phyloP scores from a whole-genome alignment of 1,140 invertebrate species.

The Drosophila ananassae region DNA sequence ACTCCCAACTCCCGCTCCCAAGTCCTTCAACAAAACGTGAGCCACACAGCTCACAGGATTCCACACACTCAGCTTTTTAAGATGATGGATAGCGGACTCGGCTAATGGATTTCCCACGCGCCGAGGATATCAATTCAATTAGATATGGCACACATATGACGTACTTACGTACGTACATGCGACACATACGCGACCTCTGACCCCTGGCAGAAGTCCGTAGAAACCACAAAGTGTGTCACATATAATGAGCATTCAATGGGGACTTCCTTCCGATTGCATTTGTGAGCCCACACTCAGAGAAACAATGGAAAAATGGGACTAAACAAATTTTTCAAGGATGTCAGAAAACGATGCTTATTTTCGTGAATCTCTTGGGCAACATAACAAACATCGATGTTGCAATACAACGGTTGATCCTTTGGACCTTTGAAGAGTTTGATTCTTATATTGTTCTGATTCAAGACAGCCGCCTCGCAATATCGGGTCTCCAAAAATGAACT shows the following conservation, averaged over 20 bases:
- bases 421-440: too few relatives aligned
- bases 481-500: too few relatives aligned
- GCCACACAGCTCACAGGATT: background rate
- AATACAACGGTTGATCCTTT: too few relatives aligned
- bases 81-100: conserved; percentile 13
- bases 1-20: background rate
- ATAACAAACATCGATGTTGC: too few relatives aligned
- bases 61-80: background rate
- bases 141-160: conserved; percentile 38
- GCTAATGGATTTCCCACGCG: conserved; percentile 32
- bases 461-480: too few relatives aligned
- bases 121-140: conserved; percentile 40
- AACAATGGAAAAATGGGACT: background rate
- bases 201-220: conserved; percentile 9
- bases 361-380: too few relatives aligned
- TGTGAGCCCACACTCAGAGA: background rate
- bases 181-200: conserved; percentile 17
- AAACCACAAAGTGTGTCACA: conserved; percentile 26
- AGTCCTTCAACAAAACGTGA: conserved; percentile 2
- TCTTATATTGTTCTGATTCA: too few relatives aligned
- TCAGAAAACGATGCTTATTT: too few relatives aligned
- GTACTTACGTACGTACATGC: too few relatives aligned
- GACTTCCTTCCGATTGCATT: conserved; percentile 1
- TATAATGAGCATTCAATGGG: conserved; percentile 41
- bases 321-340: background rate